Base-by-base conservation (phyloP, 2,888 invertebrate genomes). In the Azorinus chamasolen region DNA sequence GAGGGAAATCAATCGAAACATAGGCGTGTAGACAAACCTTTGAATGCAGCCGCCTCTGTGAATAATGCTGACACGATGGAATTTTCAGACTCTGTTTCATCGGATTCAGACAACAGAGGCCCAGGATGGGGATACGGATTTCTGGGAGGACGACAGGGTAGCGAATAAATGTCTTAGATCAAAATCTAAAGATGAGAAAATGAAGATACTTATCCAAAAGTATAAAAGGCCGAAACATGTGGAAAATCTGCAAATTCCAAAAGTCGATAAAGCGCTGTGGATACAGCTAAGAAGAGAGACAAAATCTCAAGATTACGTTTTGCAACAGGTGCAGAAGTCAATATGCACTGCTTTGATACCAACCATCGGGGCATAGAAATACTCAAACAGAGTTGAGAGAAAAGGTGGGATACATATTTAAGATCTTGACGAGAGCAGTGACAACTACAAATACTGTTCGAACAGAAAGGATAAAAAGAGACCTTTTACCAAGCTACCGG, bases 391-490 rank as follows among this genome's bases (percentile, higher is more conserved):
- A 62, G 24, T 27, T 62, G 16, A 16, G n/a, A 22, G 63, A 63
- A 18, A 22, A 39, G 37, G 39, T 22, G 8, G 37, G 43, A 27
- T 59, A 68, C 50, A 45, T 59, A 5, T 68, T 68, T 24, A 68
- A 68, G 37, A 57, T 68, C 16, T 25, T 68, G 45, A 20, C 68
- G 5, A 25, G 41, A n/a, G n/a, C n/a, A n/a, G n/a, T n/a, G n/a
- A n/a, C n/a, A n/a, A n/a, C n/a, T n/a, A n/a, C n/a, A n/a, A 57
- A 66, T n/a, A 18, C 32, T 20, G 37, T 16, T 12, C 25, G 65
- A 22, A 32, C 39, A 14, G 66, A 59, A 16, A 58, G 22, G 25
- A 53, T 68, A 16, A 59, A 59, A 43, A 68, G 14, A 24, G 68
- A 59, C 24, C 59, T 68, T 8, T 51, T 50, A 27, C 43, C 58